phyloP scores from a whole-genome alignment of 2,797 vertebrate genomes.

The Myiothlypis coronata region DNA sequence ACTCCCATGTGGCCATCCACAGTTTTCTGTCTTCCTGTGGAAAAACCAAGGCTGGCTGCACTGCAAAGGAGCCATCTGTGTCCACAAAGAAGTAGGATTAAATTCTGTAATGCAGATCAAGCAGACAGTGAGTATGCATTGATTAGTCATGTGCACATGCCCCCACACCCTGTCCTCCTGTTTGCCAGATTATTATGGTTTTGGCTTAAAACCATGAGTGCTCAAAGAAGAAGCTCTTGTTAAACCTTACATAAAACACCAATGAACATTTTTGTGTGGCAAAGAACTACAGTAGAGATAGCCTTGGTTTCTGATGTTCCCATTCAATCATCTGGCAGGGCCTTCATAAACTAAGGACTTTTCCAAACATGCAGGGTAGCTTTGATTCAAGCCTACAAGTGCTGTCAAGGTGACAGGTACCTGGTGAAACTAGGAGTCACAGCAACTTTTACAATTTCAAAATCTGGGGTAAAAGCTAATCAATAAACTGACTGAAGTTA shows the following conservation, averaged over 20 bases:
- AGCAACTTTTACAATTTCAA: constrained; percentile 12
- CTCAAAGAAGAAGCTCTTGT: neutral
- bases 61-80: neutral
- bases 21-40: neutral
- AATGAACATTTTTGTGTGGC: neutral
- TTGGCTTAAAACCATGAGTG: neutral
- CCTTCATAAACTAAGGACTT: neutral
- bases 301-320: neutral
- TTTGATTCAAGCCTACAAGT: neutral
- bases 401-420: neutral
- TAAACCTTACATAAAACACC: neutral
- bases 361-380: neutral
- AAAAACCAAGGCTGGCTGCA: neutral
- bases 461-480: constrained; percentile 7
- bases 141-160: neutral
- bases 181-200: neutral
- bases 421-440: constrained; percentile 3
- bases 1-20: neutral
- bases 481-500: constrained; percentile 34
- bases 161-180: neutral
- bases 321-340: neutral
- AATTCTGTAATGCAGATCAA: neutral
- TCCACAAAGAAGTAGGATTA: neutral
- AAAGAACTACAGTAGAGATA: neutral
- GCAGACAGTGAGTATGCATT: neutral